Base-by-base conservation (phyloP, 2,888 invertebrate genomes). In the Andrena camellia region DNA sequence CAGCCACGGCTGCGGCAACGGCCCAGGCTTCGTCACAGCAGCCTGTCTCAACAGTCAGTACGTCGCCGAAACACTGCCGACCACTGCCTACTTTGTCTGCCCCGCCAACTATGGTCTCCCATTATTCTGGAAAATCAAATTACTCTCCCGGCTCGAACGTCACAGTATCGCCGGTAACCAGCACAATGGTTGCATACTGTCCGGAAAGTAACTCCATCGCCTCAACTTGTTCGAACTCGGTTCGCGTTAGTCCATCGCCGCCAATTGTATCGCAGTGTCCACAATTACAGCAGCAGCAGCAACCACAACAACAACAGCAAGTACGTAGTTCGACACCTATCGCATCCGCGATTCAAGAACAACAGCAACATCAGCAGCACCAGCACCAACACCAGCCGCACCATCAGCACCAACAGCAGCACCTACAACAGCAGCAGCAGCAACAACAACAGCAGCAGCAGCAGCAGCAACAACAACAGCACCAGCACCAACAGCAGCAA, bases 21-120 rank as follows among this genome's bases (percentile, higher is more conserved):
- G 89, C 92, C 23, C 90, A 91, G 64, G 88, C 90, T 80, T 90
- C 90, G 35, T 91, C 91, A 77, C 90, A 92, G 87, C 88, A 90
- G 67, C 75, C 92, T 6, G 88, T 91, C 23, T 57, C 57, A 13
- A 10, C 57, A 67, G 89, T 91, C 76, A 92, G 87, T 86, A 93
- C 91, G 85, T 94, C 93, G 82, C 94, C 92, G 54, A 94, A 93
- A 90, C 94, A 93, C 91, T 93, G 92, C 91, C 93, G 93, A 90
- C 92, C 93, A 92, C 91, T 93, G 90, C 92, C 94, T 62, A 92
- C 90, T 50, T 86, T 93, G 33, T 91, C 93, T 66, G 92, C 92
- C 70, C 92, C 92, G 68, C 92, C 92, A 77, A 92, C 91, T 57
- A 92, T 93, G 86, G 86, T 90, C 20, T 89, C 91, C 50, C 90